Base-by-base conservation (phyloP, 2,797 vertebrate species). In the Gambelia wislizenii region DNA sequence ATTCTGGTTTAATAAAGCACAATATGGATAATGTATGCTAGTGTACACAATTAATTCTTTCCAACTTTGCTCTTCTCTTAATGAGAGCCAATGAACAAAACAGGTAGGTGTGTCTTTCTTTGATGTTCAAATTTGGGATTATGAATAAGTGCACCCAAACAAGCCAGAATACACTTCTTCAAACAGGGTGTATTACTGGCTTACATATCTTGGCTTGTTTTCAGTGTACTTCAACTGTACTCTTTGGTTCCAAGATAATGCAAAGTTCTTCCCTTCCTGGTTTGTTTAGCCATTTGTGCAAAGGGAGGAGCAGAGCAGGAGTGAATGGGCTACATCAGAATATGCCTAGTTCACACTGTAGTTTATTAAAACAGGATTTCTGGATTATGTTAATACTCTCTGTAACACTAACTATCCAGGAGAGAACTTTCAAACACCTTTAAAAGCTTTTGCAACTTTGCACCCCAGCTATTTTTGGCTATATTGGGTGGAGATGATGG, bases 331-430 rank as follows among this genome's bases (percentile, higher is more conserved):
- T 80, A 2, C 10, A 39, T 9, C 3, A 20, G 18, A n/a, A 20
- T 52, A 18, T 20, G 30, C 49, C 49, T 22, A n/a, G 18, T 80
- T 52, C 52, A 56, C 30, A 52, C 8, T 54, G 18, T 80, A 10
- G 49, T 25, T 36, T 36, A 80, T 56, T 80, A 80, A 36, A n/a
- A 18, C 14, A 52, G 14, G 49, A 47, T 44, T 22, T 20, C n/a
- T 56, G 56, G 18, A 20, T 54, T 39, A 39, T 47, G 10, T 12
- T 25, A 47, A 76, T 47, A 5, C 42, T 76, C 36, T 20, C 74
- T 87, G 83, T 90, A 91, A 82, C 25, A 79, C 1, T 42, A 27
- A 80, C 2, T 85, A 93, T n/a, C 69, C 49, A 90, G 83, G 87
- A 87, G 33, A 78, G 16, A 4, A 3, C 13, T 78, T 84, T 83